Evolutionary conservation across 2,113 vertebrate genomes (phyloP).

Genomic region (Takifugu bimaculatus): DNA sequence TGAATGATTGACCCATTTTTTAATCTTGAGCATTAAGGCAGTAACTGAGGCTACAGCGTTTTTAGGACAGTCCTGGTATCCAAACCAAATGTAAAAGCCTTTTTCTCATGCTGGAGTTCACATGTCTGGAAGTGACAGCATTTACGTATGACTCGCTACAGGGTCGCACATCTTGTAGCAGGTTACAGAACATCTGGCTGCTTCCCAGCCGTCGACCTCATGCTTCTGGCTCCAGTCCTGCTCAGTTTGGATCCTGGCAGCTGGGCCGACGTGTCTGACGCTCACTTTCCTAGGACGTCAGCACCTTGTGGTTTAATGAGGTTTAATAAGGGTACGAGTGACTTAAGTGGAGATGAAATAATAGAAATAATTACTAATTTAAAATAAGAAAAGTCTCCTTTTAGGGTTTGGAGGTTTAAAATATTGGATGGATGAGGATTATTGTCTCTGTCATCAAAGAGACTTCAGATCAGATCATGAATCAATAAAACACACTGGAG

Average conservation of each 20-base stretch:
- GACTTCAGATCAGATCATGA: neutral
- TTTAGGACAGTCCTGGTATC: neutral
- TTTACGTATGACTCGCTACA: neutral
- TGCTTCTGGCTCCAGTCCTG: slow-evolving; percentile 7
- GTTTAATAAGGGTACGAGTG: neutral
- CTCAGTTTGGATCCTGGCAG: slow-evolving; percentile 31
- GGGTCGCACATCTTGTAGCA: slow-evolving; percentile 10
- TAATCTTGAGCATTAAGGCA: neutral
- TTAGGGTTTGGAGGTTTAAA: slow-evolving; percentile 17
- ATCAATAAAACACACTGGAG: no score
- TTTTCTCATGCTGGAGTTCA: neutral
- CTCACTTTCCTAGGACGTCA: slow-evolving; percentile 19
- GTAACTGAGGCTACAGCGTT: neutral
- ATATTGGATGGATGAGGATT: no score
- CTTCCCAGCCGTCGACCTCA: slow-evolving; percentile 34
- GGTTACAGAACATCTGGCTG: slow-evolving; percentile 1
- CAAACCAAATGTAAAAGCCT: neutral
- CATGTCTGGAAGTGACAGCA: no score
- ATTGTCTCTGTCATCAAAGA: neutral
- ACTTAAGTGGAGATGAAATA: slow-evolving; percentile 59
- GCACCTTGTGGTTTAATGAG: slow-evolving; percentile 37
- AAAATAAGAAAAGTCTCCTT: slow-evolving; percentile 1
- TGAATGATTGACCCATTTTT: neutral
- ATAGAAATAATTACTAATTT: slow-evolving; percentile 17
- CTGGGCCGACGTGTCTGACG: slow-evolving; percentile 19